phyloP scores from a whole-genome alignment of 2,888 invertebrate species.

The Neoitamus cyanurus region DNA sequence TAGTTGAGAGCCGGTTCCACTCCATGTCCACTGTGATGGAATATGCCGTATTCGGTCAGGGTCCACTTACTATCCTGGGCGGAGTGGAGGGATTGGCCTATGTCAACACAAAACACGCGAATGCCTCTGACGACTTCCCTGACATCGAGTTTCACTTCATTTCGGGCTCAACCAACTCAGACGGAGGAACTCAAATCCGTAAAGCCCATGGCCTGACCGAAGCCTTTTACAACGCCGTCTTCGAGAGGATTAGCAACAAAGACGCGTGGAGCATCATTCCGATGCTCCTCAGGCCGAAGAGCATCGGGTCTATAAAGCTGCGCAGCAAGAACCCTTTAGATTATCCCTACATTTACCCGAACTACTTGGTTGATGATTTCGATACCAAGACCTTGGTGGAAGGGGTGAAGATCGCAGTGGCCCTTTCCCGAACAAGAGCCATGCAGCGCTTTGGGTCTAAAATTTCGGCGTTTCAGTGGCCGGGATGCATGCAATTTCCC shows the following conservation, averaged over 20 bases:
- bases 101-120: conserved; percentile 87
- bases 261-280: conserved; percentile 89
- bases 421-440: conserved; percentile 81
- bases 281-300: conserved; percentile 84
- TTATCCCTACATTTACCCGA: conserved; percentile 90
- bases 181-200: conserved; percentile 83
- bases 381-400: conserved; percentile 85
- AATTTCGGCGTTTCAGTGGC: conserved; percentile 78
- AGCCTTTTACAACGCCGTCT: conserved; percentile 79
- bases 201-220: conserved; percentile 83
- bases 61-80: conserved; percentile 86
- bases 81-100: conserved; percentile 92
- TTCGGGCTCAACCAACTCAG: conserved; percentile 87
- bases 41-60: conserved; percentile 85
- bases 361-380: conserved; percentile 84
- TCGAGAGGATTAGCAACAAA: conserved; percentile 78
- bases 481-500: conserved; percentile 77
- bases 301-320: conserved; percentile 83
- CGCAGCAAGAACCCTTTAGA: conserved; percentile 86
- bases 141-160: conserved; percentile 92
- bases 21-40: conserved; percentile 83
- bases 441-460: conserved; percentile 80
- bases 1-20: conserved; percentile 82
- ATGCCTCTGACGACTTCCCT: conserved; percentile 83
- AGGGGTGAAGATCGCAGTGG: conserved; percentile 86